phyloP scores from a whole-genome alignment of 2,888 invertebrate genomes.

The Prosapia bicincta region DNA sequence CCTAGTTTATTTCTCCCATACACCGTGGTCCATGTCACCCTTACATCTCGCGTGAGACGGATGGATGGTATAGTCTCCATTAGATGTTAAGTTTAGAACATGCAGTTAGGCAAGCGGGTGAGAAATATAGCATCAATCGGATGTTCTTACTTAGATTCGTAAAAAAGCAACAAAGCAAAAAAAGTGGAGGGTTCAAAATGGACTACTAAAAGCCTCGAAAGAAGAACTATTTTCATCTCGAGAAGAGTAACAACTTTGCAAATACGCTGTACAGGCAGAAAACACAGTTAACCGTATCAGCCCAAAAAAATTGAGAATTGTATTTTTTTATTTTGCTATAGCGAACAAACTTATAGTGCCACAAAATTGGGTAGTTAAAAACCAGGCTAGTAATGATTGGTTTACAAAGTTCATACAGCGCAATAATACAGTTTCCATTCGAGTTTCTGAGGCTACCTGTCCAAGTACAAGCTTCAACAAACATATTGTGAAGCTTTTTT shows the following conservation, averaged over 20 bases:
- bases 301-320: constrained; percentile 14
- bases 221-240: constrained; percentile 24
- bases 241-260: constrained; percentile 23
- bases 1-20: too few species aligned
- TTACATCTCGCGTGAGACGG: too few species aligned
- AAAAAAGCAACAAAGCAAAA: background rate
- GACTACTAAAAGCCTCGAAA: background rate
- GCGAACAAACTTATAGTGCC: constrained; percentile 24
- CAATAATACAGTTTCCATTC: constrained; percentile 6
- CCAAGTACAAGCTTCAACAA: constrained; percentile 26
- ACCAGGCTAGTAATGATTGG: constrained; percentile 29
- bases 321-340: constrained; percentile 31
- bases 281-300: constrained; percentile 22
- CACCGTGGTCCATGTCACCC: too few species aligned
- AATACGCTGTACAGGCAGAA: constrained; percentile 18
- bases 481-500: constrained; percentile 8
- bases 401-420: constrained; percentile 24
- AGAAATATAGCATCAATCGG: background rate
- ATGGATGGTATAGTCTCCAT: too few species aligned
- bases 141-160: background rate
- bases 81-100: background rate
- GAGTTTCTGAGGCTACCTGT: constrained; percentile 15
- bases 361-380: constrained; percentile 18
- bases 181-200: background rate
- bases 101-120: background rate